These are phyloP conservation scores for Ceryle rudis DNA, from an alignment of 2,797 vertebrate species.

Conservation along the genomic window DNA sequence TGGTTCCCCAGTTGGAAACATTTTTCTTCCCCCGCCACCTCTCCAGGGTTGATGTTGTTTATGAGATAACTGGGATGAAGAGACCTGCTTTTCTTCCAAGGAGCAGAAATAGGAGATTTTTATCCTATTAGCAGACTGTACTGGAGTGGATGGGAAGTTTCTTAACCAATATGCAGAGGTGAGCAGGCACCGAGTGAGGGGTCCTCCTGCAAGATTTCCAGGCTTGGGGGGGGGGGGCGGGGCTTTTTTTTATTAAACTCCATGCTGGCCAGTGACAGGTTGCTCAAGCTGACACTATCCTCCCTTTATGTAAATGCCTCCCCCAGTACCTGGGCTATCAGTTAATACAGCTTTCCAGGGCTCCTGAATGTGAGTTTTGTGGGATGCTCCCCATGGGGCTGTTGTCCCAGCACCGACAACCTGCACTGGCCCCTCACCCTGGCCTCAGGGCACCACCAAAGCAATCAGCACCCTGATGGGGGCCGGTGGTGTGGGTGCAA, in stretches of 20 bases:
- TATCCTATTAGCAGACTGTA: neutral
- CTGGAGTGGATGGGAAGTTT: neutral
- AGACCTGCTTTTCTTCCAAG: neutral
- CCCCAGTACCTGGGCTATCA: neutral
- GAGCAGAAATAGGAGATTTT: neutral
- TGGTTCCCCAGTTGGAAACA: neutral
- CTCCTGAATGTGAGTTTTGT: neutral
- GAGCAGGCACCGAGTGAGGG: neutral
- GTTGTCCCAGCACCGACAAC: accelerated
- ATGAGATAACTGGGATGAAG: neutral
- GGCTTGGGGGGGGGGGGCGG: neutral
- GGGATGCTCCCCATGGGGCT: neutral
- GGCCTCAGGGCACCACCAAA: accelerated
- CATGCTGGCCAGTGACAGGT: constrained; percentile 13
- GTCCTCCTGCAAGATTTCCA: neutral
- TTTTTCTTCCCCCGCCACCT: neutral
- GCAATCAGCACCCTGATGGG: neutral
- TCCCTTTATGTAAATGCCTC: neutral
- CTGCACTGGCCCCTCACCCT: neutral
- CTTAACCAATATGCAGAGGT: neutral
- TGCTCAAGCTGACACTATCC: neutral
- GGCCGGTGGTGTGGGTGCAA: neutral
- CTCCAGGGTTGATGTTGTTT: neutral
- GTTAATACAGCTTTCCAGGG: neutral
- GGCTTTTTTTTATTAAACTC: neutral